These are phyloP conservation scores for Palloptera scutellata DNA, from an alignment of 2,888 invertebrate species.

Conservation along the genomic window DNA sequence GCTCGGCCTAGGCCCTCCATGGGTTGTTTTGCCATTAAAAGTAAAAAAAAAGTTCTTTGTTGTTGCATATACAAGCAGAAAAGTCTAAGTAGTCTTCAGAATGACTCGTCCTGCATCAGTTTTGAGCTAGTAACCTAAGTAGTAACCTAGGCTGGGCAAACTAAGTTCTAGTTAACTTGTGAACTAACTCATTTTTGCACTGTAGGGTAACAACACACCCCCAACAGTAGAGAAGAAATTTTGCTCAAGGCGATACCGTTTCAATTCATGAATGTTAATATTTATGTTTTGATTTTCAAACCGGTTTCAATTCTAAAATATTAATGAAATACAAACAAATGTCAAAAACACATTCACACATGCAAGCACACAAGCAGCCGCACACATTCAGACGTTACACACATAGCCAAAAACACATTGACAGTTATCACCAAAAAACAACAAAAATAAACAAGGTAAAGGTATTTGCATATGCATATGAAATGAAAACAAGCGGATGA, in stretches of 20 bases:
- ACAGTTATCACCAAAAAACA: neutral
- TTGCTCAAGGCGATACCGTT: constrained; percentile 53
- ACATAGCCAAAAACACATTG: constrained; percentile 17
- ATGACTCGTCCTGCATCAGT: too few relatives aligned
- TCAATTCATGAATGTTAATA: constrained; percentile 59
- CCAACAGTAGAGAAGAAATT: constrained; percentile 33
- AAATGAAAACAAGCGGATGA: constrained; percentile 32
- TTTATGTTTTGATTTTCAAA: constrained; percentile 58
- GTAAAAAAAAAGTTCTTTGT: too few relatives aligned
- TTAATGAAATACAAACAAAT: constrained; percentile 59
- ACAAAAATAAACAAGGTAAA: constrained; percentile 37
- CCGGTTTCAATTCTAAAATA: constrained; percentile 57
- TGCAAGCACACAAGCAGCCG: constrained; percentile 8
- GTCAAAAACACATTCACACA: constrained; percentile 43
- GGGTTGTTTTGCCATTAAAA: too few relatives aligned
- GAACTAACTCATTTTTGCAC: too few relatives aligned
- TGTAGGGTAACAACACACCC: too few relatives aligned
- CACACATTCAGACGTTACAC: neutral
- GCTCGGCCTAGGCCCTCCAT: too few relatives aligned
- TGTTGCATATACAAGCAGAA: too few relatives aligned
- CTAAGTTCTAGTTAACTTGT: too few relatives aligned
- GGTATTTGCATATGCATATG: constrained; percentile 48
- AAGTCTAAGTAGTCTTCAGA: too few relatives aligned
- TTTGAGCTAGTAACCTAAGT: too few relatives aligned
- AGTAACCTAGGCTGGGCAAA: too few relatives aligned